These are phyloP conservation scores for Microtus montanus DNA, from an alignment of 2,113 vertebrate species.

Conservation along the genomic window DNA sequence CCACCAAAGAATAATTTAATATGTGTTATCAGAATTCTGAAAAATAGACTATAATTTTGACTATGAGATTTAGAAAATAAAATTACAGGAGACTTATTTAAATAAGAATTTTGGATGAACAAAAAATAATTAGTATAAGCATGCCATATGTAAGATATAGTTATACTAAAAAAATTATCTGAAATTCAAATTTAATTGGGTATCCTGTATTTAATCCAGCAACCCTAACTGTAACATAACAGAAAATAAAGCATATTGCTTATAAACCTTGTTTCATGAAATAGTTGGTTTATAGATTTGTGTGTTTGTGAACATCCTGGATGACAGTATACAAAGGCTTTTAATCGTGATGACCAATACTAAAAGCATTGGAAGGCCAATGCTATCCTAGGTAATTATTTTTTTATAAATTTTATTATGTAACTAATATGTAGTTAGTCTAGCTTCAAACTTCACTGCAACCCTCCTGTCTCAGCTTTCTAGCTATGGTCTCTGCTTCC, in stretches of 20 bases:
- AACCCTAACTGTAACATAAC: neutral
- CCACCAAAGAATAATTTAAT: neutral
- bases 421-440: neutral
- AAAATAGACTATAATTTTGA: slow-evolving; percentile 24
- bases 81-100: neutral
- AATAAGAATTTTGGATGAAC: slow-evolving; percentile 23
- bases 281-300: slow-evolving; percentile 16
- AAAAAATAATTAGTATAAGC: slow-evolving; percentile 10
- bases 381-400: neutral
- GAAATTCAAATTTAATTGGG: slow-evolving; percentile 41
- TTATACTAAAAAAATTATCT: slow-evolving; percentile 2
- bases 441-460: neutral
- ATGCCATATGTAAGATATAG: neutral
- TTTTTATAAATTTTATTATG: neutral
- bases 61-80: slow-evolving; percentile 37
- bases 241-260: neutral
- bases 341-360: neutral
- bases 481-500: neutral
- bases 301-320: neutral
- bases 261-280: slow-evolving; percentile 20
- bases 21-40: neutral
- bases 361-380: slow-evolving; percentile 21
- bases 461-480: neutral
- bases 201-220: neutral
- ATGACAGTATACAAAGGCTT: slow-evolving; percentile 9